Conservation (phyloP, 2,113 vertebrate genomes). For the Lasiurus borealis region DNA sequence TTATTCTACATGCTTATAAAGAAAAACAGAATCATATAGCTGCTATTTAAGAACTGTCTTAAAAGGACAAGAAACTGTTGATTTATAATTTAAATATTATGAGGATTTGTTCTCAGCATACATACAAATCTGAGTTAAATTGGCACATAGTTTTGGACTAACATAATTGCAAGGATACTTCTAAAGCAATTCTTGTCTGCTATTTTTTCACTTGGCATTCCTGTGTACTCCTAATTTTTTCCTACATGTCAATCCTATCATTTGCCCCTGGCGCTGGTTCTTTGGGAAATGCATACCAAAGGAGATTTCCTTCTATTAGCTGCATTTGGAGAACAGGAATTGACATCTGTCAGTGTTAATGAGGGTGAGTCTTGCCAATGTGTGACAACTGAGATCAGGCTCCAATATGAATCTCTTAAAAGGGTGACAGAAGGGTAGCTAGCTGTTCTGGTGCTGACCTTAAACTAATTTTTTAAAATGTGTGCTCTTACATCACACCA, state of each 20-base stretch:
- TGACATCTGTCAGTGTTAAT: background rate
- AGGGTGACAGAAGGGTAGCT: background rate
- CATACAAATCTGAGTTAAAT: constrained; percentile 38
- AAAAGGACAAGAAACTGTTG: constrained; percentile 7
- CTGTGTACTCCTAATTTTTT: background rate
- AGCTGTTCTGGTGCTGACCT: background rate
- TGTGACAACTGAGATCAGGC: background rate
- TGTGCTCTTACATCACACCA: background rate
- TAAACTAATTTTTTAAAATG: background rate
- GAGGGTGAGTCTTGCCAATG: background rate
- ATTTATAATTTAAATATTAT: constrained; percentile 38
- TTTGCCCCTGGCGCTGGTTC: background rate
- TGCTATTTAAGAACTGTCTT: constrained; percentile 30
- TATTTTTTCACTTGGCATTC: background rate
- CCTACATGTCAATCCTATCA: background rate
- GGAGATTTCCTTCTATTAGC: background rate
- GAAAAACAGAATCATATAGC: constrained; percentile 32
- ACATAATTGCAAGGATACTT: background rate
- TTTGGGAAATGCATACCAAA: background rate
- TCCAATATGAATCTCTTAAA: background rate
- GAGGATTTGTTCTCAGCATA: background rate
- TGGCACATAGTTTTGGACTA: background rate
- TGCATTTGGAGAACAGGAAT: background rate
- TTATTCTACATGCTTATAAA: constrained; percentile 53
- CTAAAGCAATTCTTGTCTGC: background rate